phyloP scores from a whole-genome alignment of 1,140 invertebrate genomes.

The Asbolus verrucosus region DNA sequence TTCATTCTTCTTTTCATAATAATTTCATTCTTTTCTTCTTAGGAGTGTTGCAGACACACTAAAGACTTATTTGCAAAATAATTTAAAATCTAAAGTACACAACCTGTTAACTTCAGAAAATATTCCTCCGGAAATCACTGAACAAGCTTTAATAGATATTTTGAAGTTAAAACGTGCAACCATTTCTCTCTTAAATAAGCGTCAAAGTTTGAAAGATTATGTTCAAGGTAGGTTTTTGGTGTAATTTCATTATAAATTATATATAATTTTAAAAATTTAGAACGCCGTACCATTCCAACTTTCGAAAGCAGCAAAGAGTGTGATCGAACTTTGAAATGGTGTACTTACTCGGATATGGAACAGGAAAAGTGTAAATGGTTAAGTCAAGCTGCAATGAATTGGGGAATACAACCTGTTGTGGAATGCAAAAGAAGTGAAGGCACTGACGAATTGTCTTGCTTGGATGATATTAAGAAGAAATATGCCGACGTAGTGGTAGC shows the following conservation, averaged over 20 bases:
- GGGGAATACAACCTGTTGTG: conserved; percentile 72
- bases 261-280: too few relatives aligned
- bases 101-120: not conserved
- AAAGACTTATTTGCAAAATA: conserved; percentile 25
- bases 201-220: too few relatives aligned
- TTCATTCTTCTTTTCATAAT: too few relatives aligned
- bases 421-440: conserved; percentile 48
- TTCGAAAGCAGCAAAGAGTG: conserved; percentile 63
- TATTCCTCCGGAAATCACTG: not conserved
- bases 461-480: conserved; percentile 70
- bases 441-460: conserved; percentile 69
- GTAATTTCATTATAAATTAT: too few relatives aligned
- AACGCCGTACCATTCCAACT: conserved; percentile 39
- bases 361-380: conserved; percentile 73
- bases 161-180: conserved; percentile 23
- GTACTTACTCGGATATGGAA: conserved; percentile 69
- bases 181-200: too few relatives aligned
- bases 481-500: conserved; percentile 76
- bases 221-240: too few relatives aligned
- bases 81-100: not conserved
- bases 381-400: conserved; percentile 66
- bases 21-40: too few relatives aligned
- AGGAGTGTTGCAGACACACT: too few relatives aligned
- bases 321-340: conserved; percentile 69
- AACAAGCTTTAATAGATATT: conserved; percentile 5